Evolutionary conservation across 2,888 invertebrate genomes (phyloP).

Genomic region (Itoplectis maculator): DNA sequence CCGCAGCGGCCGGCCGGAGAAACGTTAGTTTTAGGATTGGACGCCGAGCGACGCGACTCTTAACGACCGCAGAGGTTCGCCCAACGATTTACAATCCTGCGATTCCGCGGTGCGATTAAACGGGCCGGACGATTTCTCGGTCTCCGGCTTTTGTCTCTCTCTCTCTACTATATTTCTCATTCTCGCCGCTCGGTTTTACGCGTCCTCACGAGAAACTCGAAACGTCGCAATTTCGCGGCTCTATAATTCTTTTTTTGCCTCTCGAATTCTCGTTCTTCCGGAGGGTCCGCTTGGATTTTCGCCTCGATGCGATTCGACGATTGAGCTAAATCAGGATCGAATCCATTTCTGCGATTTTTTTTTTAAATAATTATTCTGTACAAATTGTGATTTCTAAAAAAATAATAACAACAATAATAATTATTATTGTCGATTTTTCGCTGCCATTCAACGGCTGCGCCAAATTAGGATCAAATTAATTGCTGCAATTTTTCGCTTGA

Average conservation of each 20-base stretch:
- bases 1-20: slow-evolving; percentile 2
- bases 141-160: slow-evolving; percentile 10
- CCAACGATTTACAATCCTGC: slow-evolving; percentile 75
- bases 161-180: slow-evolving; percentile 10
- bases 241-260: slow-evolving; percentile 50
- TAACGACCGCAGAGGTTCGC: slow-evolving; percentile 72
- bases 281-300: too few relatives aligned
- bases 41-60: slow-evolving; percentile 51
- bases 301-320: not conserved
- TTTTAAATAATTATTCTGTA: too few relatives aligned
- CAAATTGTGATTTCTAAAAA: too few relatives aligned
- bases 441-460: too few relatives aligned
- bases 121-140: slow-evolving; percentile 20
- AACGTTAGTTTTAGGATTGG: slow-evolving; percentile 75
- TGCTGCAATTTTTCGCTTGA: too few relatives aligned
- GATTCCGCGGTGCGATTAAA: slow-evolving; percentile 71
- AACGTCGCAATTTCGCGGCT: slow-evolving; percentile 53
- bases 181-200: slow-evolving; percentile 4
- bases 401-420: too few relatives aligned
- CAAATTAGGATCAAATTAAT: too few relatives aligned
- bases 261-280: too few relatives aligned
- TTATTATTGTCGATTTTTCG: too few relatives aligned
- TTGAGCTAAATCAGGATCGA: not conserved
- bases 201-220: slow-evolving; percentile 45
- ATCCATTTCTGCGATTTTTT: not conserved